These are phyloP conservation scores for Axinella damicornis DNA, from an alignment of 37 sponge, comb jelly and placozoan genomes.

Conservation along the genomic window DNA sequence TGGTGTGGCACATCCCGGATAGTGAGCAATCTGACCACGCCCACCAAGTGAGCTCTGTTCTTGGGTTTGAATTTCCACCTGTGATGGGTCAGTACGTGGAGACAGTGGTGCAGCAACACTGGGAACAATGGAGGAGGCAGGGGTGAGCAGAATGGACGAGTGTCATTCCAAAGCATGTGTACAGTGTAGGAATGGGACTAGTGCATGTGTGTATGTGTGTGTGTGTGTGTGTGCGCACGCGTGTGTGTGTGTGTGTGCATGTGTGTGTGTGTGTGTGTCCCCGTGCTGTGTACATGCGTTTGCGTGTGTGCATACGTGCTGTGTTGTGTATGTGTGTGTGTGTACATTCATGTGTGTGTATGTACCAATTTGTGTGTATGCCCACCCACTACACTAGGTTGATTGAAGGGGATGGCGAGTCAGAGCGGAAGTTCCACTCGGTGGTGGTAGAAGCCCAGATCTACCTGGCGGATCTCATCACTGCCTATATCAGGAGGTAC, in stretches of 20 bases:
- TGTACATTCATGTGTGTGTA: too few relatives aligned
- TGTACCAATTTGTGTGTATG: too few relatives aligned
- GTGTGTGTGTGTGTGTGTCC: slow-evolving; percentile 25
- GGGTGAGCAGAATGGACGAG: slow-evolving; percentile 15
- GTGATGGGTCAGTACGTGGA: slow-evolving; percentile 25
- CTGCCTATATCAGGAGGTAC: background rate
- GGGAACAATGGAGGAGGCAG: slow-evolving; percentile 38
- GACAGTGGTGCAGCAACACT: slow-evolving; percentile 10
- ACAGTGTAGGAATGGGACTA: background rate
- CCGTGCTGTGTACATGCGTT: background rate
- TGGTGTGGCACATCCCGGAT: background rate
- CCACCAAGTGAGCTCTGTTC: background rate
- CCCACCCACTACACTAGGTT: background rate
- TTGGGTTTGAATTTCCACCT: slow-evolving; percentile 16
- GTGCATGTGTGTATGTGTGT: slow-evolving; percentile 23
- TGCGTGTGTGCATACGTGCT: too few relatives aligned
- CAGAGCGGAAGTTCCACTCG: background rate
- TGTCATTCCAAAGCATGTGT: too few relatives aligned
- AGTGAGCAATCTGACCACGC: background rate
- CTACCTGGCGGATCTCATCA: background rate
- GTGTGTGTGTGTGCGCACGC: slow-evolving; percentile 26
- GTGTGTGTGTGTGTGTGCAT: slow-evolving; percentile 33
- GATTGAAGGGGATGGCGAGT: background rate
- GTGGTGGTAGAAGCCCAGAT: background rate
- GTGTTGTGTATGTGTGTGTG: too few relatives aligned